These are phyloP conservation scores for Caenorhabditis virilis DNA, from an alignment of 2,888 invertebrate species.

Conservation along the genomic window DNA sequence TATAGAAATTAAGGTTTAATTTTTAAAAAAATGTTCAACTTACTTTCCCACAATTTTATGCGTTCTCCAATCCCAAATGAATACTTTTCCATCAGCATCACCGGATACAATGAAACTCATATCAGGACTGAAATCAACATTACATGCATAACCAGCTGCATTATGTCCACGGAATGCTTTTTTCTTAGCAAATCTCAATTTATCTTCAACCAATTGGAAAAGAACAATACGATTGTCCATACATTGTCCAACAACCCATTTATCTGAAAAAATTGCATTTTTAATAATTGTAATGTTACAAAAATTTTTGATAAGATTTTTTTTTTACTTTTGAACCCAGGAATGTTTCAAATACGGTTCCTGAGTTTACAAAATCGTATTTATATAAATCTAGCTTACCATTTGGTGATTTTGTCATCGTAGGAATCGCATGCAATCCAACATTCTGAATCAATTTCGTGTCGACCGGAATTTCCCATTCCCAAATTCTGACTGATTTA, in stretches of 20 bases:
- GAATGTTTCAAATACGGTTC: too few relatives aligned
- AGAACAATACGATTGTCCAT: conserved; percentile 99
- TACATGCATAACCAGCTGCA: conserved; percentile 98
- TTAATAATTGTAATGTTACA: too few relatives aligned
- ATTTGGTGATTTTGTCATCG: conserved; percentile 91
- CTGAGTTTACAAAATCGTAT: too few relatives aligned
- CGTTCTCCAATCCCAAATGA: conserved; percentile 99
- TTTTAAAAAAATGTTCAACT: conserved; percentile 4
- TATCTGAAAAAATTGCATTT: conserved; percentile 72
- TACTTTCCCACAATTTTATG: conserved; percentile 88
- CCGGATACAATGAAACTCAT: conserved; percentile 98
- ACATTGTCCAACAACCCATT: conserved; percentile 98
- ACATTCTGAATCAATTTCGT: conserved; percentile 99
- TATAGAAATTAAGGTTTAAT: neutral
- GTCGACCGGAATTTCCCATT: conserved; percentile 89
- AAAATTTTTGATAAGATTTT: too few relatives aligned
- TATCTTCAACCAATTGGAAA: conserved; percentile 88
- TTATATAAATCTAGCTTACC: too few relatives aligned
- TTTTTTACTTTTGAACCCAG: too few relatives aligned
- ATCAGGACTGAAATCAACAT: conserved; percentile 94
- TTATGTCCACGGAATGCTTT: conserved; percentile 96
- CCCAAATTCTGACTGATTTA: conserved; percentile 97
- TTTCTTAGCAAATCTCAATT: conserved; percentile 96
- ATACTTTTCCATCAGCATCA: conserved; percentile 97
- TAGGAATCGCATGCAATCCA: conserved; percentile 97